Evolutionary conservation across 2,113 vertebrate species (phyloP).

Genomic region (Lamprotornis superbus): DNA sequence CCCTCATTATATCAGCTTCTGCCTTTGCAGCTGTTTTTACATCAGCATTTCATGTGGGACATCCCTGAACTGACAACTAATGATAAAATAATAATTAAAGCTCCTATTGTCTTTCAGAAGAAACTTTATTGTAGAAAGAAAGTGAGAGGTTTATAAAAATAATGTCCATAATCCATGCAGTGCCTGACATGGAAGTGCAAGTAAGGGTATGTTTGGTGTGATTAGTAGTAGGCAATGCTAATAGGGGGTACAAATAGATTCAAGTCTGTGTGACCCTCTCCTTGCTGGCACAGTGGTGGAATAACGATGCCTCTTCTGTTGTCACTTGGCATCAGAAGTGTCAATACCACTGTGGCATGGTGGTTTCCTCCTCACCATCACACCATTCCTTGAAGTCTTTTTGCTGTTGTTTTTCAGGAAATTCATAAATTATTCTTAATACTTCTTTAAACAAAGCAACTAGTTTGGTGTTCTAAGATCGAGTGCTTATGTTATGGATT

Average conservation of each 20-base stretch:
- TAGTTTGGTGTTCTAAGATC: background rate
- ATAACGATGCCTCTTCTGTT: background rate
- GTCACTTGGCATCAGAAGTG: background rate
- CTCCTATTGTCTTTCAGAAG: background rate
- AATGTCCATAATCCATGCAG: background rate
- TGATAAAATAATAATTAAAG: background rate
- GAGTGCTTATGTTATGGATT: fast-evolving
- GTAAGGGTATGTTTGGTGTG: background rate
- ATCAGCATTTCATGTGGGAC: background rate
- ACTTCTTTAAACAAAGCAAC: background rate
- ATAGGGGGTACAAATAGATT: background rate
- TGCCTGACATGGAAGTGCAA: background rate
- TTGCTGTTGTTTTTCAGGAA: background rate
- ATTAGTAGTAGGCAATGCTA: background rate
- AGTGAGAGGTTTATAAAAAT: background rate
- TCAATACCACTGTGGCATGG: background rate
- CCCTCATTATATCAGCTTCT: background rate
- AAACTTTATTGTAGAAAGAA: background rate
- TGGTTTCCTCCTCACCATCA: background rate
- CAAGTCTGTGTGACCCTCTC: background rate
- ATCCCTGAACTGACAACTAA: background rate
- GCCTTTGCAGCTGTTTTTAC: background rate
- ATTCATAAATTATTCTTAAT: background rate
- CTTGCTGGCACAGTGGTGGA: background rate
- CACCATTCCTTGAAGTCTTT: background rate